Percentiles rank a stretch among this genome's conserved stretches.
These are phyloP conservation scores for Melanotaenia boesemani DNA, from an alignment of 2,797 vertebrate genomes.

Conservation along the genomic window DNA sequence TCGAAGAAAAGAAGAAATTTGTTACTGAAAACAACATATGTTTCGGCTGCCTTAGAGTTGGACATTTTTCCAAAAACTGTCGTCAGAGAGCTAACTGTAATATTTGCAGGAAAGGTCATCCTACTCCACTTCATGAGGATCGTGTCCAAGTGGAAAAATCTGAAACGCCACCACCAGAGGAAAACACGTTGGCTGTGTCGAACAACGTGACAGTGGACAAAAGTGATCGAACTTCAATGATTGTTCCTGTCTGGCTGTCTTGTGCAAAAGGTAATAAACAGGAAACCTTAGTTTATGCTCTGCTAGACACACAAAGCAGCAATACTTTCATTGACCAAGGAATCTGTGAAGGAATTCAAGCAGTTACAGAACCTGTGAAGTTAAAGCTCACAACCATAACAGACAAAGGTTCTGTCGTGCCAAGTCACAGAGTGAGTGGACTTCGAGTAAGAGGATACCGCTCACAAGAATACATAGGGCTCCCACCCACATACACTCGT, in stretches of 20 bases:
- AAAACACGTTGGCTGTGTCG: too few species aligned
- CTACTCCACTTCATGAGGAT: too few species aligned
- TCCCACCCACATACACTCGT: conserved; percentile 8
- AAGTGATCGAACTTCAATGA: conserved; percentile 6
- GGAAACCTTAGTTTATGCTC: conserved; percentile 6
- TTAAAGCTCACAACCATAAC: conserved; percentile 17
- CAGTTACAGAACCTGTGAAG: not conserved
- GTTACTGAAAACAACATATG: too few species aligned
- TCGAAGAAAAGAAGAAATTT: too few species aligned
- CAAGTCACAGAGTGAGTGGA: not conserved
- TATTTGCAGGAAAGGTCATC: too few species aligned
- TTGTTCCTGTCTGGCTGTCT: conserved; percentile 15
- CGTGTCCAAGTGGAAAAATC: too few species aligned
- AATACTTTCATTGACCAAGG: conserved; percentile 3
- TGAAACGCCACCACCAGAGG: too few species aligned
- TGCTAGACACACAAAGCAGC: too few species aligned
- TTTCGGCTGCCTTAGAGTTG: too few species aligned
- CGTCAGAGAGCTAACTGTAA: too few species aligned
- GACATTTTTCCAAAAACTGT: too few species aligned
- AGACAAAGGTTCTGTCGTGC: not conserved
- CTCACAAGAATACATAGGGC: conserved; percentile 8
- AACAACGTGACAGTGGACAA: not conserved
- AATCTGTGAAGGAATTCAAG: not conserved
- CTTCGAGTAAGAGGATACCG: conserved; percentile 11
- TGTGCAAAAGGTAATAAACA: not conserved